Evolutionary conservation across 2,797 vertebrate genomes (phyloP).

Genomic region (Halcyon chelicuti): DNA sequence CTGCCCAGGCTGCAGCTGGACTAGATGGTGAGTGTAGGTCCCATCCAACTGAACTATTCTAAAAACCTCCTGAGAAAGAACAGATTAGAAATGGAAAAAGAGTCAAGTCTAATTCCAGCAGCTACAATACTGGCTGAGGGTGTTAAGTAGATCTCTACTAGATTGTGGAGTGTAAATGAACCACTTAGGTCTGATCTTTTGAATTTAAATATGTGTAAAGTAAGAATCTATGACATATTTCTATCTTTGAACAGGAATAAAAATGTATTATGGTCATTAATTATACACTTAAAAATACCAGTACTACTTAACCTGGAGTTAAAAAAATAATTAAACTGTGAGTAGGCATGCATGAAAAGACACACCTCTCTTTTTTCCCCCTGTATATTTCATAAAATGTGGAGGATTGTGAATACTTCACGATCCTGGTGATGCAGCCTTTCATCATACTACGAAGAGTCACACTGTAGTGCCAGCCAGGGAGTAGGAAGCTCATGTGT

Average conservation of each 20-base stretch:
- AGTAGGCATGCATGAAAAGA: background rate
- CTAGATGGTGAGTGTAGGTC: background rate
- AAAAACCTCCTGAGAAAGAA: background rate
- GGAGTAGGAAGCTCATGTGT: background rate
- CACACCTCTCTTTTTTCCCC: background rate
- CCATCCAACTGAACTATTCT: background rate
- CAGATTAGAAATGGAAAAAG: background rate
- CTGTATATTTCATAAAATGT: background rate
- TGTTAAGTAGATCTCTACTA: background rate
- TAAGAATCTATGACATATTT: background rate
- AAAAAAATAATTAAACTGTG: background rate
- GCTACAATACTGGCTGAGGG: background rate
- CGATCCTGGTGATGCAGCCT: background rate
- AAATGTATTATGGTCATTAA: background rate
- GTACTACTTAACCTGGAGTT: background rate
- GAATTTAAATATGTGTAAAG: background rate
- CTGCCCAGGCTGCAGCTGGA: background rate
- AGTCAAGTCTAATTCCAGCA: background rate
- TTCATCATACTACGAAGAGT: rapidly evolving
- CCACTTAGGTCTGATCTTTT: background rate
- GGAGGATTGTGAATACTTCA: background rate
- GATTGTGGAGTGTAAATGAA: background rate
- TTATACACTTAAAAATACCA: background rate
- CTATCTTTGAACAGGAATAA: background rate
- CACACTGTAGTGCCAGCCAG: background rate